A percentile compares a stretch with the other conserved stretches of the same genome.
phyloP scores from a whole-genome alignment of 2,888 invertebrate genomes.

The Mythimna pallens region DNA sequence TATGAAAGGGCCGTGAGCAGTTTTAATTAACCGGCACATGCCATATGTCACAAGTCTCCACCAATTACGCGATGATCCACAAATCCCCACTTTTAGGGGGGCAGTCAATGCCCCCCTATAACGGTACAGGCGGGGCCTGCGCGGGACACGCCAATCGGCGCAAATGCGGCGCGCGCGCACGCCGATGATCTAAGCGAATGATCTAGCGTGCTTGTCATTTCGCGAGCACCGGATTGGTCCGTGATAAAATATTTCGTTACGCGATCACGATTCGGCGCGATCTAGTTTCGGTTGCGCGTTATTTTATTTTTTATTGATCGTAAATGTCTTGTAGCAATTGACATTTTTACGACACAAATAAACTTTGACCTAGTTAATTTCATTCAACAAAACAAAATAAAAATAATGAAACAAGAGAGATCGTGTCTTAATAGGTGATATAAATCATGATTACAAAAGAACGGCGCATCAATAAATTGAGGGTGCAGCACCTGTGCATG shows the following conservation, averaged over 20 bases:
- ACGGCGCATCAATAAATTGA: conserved; percentile 65
- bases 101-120: conserved; percentile 88
- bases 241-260: conserved; percentile 78
- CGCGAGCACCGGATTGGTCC: conserved; percentile 87
- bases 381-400: conserved; percentile 56
- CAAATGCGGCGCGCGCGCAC: conserved; percentile 80
- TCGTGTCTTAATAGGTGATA: conserved; percentile 51
- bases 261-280: conserved; percentile 79
- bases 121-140: conserved; percentile 89
- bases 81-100: conserved; percentile 87
- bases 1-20: conserved; percentile 72
- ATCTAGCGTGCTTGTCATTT: conserved; percentile 89
- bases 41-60: conserved; percentile 85
- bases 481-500: conserved; percentile 77
- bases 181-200: conserved; percentile 88
- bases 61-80: conserved; percentile 79
- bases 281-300: conserved; percentile 76
- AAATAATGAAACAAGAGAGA: conserved; percentile 49
- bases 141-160: conserved; percentile 86
- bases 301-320: conserved; percentile 70
- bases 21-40: conserved; percentile 84
- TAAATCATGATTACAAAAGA: conserved; percentile 67
- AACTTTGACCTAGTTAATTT: conserved; percentile 78
- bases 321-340: conserved; percentile 70
- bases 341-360: conserved; percentile 72